Base-by-base conservation (phyloP, 1,140 invertebrate species). In the Drosophila subobscura region DNA sequence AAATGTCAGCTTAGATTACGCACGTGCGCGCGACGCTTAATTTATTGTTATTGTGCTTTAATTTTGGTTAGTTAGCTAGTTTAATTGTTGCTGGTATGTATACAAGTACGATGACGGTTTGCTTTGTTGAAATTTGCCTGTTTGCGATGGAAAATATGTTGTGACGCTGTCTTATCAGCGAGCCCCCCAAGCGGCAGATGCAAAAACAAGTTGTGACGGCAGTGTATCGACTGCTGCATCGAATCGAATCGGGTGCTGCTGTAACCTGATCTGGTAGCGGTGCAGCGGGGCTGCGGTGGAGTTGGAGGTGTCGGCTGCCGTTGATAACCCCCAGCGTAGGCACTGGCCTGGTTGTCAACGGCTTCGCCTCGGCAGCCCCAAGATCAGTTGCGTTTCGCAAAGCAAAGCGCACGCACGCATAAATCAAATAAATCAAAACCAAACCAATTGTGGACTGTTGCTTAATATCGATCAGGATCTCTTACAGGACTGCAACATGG, bases 321-420 rank as follows among this genome's bases (percentile, higher is more conserved):
- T 61, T 89, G 83, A 88, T 88, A 88, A 88, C 83, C 83, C 76
- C 59, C 72, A 53, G 52, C 54, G 72, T 74, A 50, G 57, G 58
- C 71, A 51, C 33, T 29, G 57, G 57, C 51, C 42, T 51, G 53
- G 67, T 77, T 77, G 77, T 64, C 80, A 84, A 86, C 77, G 58
- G 52, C 66, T 50, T 47, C 22, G 44, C 25, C 45, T 37, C 29
- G 33, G 37, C 33, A 20, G 3, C 10, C 33, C 49, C 42, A 58
- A 55, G 50, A 57, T 71, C 47, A 83, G 64, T 80, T 63, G 52
- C 20, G 29, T 42, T 46, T 61, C 55, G 47, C 46, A 44, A 23
- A 33, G 41, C 44, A n/a, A 65, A 29, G 22, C 25, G 42, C 7
- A 42, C 72, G 47, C 60, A 75, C 50, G 60, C 49, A 41, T 50